phyloP scores from a whole-genome alignment of 2,113 vertebrate genomes.

The Cryptotis parvus region DNA sequence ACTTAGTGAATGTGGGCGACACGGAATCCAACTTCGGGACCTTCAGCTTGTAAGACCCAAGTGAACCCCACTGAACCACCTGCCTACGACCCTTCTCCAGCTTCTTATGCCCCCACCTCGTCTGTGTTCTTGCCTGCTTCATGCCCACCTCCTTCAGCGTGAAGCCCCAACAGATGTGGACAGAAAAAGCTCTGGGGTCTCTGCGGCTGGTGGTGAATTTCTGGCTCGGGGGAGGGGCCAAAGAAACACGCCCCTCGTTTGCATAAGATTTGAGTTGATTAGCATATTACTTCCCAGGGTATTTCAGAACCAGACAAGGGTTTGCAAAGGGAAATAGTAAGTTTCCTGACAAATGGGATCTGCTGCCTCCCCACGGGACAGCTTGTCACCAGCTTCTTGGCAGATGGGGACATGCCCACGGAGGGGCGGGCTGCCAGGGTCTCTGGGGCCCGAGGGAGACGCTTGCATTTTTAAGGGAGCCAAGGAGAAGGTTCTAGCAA shows the following conservation, averaged over 20 bases:
- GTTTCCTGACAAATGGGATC: neutral
- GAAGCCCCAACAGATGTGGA: neutral
- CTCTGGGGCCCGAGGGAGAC: neutral
- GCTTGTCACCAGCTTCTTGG: neutral
- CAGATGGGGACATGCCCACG: neutral
- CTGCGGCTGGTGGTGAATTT: neutral
- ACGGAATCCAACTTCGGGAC: too few species aligned
- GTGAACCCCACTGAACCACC: too few species aligned
- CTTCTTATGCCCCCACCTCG: neutral
- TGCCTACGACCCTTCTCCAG: too few species aligned
- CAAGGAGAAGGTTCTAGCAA: too few species aligned
- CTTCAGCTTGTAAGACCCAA: too few species aligned
- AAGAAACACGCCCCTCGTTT: neutral
- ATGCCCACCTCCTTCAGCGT: too few species aligned
- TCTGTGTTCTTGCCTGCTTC: neutral
- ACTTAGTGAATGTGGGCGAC: too few species aligned
- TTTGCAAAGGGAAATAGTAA: neutral
- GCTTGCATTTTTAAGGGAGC: too few species aligned
- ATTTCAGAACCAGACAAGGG: neutral
- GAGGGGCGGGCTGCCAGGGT: neutral
- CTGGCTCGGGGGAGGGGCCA: neutral
- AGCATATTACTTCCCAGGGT: neutral
- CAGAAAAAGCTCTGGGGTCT: neutral
- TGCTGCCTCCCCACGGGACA: neutral
- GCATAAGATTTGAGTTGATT: slow-evolving; percentile 55